Base-by-base conservation (phyloP, 2,113 vertebrate species). In the Perca fluviatilis region DNA sequence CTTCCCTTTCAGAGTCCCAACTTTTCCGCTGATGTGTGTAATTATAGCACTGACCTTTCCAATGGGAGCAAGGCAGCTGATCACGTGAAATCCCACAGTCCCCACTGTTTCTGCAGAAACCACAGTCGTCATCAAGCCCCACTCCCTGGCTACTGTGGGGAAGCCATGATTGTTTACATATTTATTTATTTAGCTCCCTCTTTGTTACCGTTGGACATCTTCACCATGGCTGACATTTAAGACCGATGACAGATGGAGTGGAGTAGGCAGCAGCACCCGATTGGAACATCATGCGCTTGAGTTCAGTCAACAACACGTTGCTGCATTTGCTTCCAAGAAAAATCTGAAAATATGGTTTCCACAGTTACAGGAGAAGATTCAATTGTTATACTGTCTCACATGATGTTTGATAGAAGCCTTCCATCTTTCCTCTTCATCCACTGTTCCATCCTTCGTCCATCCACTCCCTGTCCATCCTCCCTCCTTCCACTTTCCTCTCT, bases 1-100 rank as follows among this genome's bases (percentile, higher is more conserved):
- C 87, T 74, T 69, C 69, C 50, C 46, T 68, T 74, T 79, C 74
- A 54, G 58, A 82, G 71, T 89, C 84, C 80, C 56, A 15, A 77
- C 81, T 94, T 94, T 94, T 92, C 91, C 87, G 75, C 92, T 89
- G 90, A 90, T 86, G 92, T 91, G 90, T 91, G 83, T 95, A 95
- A 94, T 95, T 93, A 92, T 93, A 94, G 93, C 72, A 12, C 40
- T 91, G 91, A 89, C 90, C 89, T 91, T 94, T 94, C 86, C 89
- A 93, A 83, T 84, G 72, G 87, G 76, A 91, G 79, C 56, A 51
- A 82, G 84, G 73, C 51, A 19, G 66, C 75, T 43, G 82, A 68
- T 94, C 92, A 92, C 87, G 80, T 93, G 92, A 92, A 68, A 40
- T 36, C 67, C 69, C 63, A 66, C 43, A 4, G 14, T 53, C 30